These are phyloP conservation scores for Sisor rabdophorus DNA, from an alignment of 2,113 vertebrate species.

Conservation along the genomic window DNA sequence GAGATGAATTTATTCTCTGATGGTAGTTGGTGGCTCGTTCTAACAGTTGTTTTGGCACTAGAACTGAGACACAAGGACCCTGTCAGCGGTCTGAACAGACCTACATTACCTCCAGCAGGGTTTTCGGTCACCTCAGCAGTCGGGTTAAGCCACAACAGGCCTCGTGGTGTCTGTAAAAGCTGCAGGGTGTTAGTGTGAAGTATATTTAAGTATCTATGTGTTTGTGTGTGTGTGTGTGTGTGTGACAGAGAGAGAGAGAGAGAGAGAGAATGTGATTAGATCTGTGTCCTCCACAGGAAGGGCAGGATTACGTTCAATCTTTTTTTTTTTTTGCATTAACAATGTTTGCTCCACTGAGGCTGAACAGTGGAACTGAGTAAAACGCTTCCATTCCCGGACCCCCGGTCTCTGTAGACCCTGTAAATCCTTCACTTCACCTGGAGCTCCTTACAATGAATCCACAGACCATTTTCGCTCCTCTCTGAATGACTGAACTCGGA, in stretches of 20 bases:
- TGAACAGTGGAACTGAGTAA: neutral
- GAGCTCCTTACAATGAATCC: neutral
- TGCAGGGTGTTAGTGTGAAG: neutral
- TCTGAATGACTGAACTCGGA: neutral
- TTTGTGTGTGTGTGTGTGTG: no score
- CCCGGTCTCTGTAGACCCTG: neutral
- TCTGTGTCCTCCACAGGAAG: conserved; percentile 6
- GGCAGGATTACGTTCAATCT: conserved; percentile 9
- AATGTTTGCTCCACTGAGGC: conserved; percentile 1
- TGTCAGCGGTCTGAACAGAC: neutral
- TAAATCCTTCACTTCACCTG: conserved; percentile 8
- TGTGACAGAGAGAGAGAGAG: neutral
- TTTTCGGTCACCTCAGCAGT: neutral
- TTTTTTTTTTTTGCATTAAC: conserved; percentile 5
- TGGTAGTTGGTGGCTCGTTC: neutral
- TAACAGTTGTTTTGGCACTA: neutral
- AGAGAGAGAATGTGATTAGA: neutral
- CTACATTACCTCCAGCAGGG: conserved; percentile 2
- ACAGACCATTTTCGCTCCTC: neutral
- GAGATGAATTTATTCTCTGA: neutral
- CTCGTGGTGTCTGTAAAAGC: conserved; percentile 10
- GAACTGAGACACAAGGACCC: neutral
- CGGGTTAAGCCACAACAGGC: conserved; percentile 16
- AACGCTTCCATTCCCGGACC: neutral
- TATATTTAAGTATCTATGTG: conserved; percentile 2